Evolutionary conservation across 2,888 invertebrate genomes (phyloP).

Genomic region (Seladonia tumulorum): DNA sequence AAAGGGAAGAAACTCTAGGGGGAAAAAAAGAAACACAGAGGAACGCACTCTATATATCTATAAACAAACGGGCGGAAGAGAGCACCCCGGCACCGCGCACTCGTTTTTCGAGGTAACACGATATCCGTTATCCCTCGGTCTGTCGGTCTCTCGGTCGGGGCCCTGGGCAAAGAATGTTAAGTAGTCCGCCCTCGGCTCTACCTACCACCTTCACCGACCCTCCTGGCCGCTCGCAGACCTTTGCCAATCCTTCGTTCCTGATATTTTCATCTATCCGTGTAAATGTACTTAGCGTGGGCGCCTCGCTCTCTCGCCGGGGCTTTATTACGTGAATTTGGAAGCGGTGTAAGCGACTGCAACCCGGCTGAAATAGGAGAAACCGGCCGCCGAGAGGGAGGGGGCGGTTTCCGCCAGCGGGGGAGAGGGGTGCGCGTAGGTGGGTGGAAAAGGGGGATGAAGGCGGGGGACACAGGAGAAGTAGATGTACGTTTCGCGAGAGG

Average conservation of each 20-base stretch:
- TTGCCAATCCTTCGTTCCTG: conserved; percentile 64
- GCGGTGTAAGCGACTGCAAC: conserved; percentile 67
- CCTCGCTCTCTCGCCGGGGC: conserved; percentile 61
- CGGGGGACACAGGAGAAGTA: conserved; percentile 37
- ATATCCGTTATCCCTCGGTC: conserved; percentile 34
- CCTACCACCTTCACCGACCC: conserved; percentile 40
- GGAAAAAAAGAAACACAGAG: not conserved
- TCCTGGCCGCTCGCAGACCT: conserved; percentile 13
- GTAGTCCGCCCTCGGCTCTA: conserved; percentile 59
- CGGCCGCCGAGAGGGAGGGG: conserved; percentile 29
- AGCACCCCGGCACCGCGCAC: conserved; percentile 6
- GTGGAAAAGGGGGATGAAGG: not conserved
- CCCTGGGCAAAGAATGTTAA: conserved; percentile 69
- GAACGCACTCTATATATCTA: conserved; percentile 65
- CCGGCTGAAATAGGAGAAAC: conserved; percentile 58
- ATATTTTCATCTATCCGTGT: conserved; percentile 77
- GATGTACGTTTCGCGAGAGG: conserved; percentile 73
- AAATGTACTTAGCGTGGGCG: conserved; percentile 73
- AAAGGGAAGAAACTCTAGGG: conserved; percentile 16
- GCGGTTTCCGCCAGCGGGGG: not conserved
- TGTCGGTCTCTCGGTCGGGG: conserved; percentile 35
- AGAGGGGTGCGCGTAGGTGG: conserved; percentile 20
- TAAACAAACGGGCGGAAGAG: conserved; percentile 64
- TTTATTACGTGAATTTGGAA: conserved; percentile 78
- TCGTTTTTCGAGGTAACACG: conserved; percentile 61